Evolutionary conservation across 2,113 vertebrate genomes (phyloP).

Genomic region (Megalops atlanticus): DNA sequence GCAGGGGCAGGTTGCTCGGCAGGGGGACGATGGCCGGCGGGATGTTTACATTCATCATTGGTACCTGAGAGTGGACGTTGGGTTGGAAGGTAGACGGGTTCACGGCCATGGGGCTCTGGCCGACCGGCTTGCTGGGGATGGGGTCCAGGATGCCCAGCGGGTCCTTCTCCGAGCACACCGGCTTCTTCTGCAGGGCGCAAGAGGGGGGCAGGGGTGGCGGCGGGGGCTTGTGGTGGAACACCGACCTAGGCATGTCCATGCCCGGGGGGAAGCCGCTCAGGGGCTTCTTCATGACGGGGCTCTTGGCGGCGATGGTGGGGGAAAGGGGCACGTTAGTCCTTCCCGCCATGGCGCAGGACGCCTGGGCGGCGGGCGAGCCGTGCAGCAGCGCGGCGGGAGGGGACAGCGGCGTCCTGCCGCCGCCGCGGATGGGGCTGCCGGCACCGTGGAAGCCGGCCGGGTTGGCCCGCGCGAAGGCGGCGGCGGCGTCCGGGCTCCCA

Average conservation of each 20-base stretch:
- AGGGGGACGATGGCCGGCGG: constrained; percentile 95
- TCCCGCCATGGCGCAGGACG: constrained; percentile 90
- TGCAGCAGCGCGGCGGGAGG: constrained; percentile 87
- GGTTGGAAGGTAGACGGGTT: constrained; percentile 85
- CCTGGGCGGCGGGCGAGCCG: constrained; percentile 86
- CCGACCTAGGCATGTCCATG: constrained; percentile 89
- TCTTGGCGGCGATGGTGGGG: constrained; percentile 94
- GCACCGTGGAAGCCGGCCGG: constrained; percentile 80
- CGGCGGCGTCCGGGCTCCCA: constrained; percentile 88
- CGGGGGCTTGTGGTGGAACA: constrained; percentile 85
- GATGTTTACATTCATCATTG: constrained; percentile 99
- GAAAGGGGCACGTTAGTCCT: constrained; percentile 98
- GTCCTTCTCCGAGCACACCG: constrained; percentile 92
- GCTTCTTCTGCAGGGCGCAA: constrained; percentile 95
- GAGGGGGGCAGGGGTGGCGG: constrained; percentile 85
- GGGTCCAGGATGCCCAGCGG: constrained; percentile 97
- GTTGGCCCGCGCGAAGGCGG: constrained; percentile 85
- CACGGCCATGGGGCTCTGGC: constrained; percentile 80
- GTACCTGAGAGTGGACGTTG: constrained; percentile 98
- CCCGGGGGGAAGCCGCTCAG: constrained; percentile 80
- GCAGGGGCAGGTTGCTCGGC: constrained; percentile 98
- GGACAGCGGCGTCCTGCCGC: constrained; percentile 85
- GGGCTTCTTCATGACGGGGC: constrained; percentile 86
- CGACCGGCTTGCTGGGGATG: constrained; percentile 87
- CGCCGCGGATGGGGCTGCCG: constrained; percentile 83